Evolutionary conservation across 2,888 invertebrate genomes (phyloP), one percentile per base, ranked within the genome.

Genomic region (Lasioglossum malachurum): DNA sequence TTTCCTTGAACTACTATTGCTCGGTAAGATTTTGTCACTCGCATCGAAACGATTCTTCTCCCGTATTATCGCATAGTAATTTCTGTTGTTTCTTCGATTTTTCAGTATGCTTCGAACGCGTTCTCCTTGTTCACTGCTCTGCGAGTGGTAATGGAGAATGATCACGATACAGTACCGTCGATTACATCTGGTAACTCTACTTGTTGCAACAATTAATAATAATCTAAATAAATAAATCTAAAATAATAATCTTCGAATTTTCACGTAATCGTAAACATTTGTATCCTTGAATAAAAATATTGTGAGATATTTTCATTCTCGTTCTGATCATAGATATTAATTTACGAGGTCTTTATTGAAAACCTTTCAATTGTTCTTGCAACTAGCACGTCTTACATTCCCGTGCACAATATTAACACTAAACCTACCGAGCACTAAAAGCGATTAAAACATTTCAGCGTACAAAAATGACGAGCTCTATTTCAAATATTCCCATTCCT

Each of bases 1-100:
- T 92, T 23, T 89, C 90, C 3, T 78, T 91, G 69, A 76, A 86
- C n/a, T 92, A 90, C 69, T 93, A 87, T 53, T 84, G 88, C 27
- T 67, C 80, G 35, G 92, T 89, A 83, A 57, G 78, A 64, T 10
- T 23, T 35, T 3, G 35, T 35, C 35, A 35, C 35, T 35, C 35
- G 35, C 4, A 35, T 35, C 35, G 35, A 35, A 35, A 35, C 35
- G 4, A 35, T 35, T 35, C 35, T 35, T 35, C 35, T 4, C 35
- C 35, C 35, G 35, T 35, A 35, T 35, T 4, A 35, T 35, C 35
- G 35, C 35, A 35, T 35, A 35, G 4, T 35, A 35, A 35, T 35
- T 35, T 44, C 23, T 27, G 44, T n/a, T 1, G 7, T 23, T 27
- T 23, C 16, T 31, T 7, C 19, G 8, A 60, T n/a, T 38, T 84